Conservation (phyloP, 2,113 vertebrate genomes). For the Tupaia tana region DNA sequence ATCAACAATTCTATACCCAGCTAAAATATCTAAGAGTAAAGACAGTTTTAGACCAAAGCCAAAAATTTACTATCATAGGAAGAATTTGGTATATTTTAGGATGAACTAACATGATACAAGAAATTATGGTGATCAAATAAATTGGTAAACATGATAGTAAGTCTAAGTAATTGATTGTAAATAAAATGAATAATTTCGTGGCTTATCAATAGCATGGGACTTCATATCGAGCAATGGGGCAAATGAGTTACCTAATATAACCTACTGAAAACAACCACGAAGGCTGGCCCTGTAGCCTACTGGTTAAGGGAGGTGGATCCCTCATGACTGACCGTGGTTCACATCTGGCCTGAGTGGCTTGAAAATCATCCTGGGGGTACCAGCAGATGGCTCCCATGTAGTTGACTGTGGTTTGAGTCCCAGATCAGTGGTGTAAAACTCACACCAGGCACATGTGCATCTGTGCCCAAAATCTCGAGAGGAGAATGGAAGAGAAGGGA, state of each 20-base stretch:
- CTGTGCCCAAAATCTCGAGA: no score
- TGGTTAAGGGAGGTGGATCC: no score
- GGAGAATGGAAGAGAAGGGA: no score
- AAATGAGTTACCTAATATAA: fast-evolving
- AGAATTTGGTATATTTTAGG: neutral
- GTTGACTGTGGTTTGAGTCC: no score
- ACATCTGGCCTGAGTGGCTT: no score
- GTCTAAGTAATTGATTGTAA: neutral
- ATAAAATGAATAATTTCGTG: neutral
- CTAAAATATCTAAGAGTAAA: neutral
- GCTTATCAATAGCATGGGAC: neutral
- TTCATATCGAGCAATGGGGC: fast-evolving
- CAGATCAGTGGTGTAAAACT: no score
- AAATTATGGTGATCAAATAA: fast-evolving
- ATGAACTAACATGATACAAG: neutral
- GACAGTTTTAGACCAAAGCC: neutral
- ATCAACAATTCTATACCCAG: neutral
- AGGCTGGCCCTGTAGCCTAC: no score
- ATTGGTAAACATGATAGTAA: fast-evolving
- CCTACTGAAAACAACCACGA: fast-evolving
- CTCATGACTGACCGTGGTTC: no score
- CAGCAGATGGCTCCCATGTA: no score
- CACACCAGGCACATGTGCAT: no score
- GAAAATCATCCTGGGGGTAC: no score
- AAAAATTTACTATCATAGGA: neutral